phyloP scores from a whole-genome alignment of 2,113 vertebrate species.

The Pterocles orientalis region DNA sequence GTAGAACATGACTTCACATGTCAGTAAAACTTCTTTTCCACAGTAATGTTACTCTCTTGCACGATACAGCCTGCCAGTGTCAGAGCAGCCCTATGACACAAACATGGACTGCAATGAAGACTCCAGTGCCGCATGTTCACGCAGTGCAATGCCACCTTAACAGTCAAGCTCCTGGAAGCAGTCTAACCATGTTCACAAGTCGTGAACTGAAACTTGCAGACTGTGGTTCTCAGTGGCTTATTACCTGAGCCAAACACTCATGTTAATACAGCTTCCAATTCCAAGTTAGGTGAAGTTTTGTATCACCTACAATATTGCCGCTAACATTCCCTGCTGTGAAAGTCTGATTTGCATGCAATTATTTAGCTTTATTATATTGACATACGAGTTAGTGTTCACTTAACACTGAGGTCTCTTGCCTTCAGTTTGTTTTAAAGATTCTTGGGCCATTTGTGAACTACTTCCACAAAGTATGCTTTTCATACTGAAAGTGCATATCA shows the following conservation, averaged over 20 bases:
- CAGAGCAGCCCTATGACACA: not conserved
- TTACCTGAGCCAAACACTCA: not conserved
- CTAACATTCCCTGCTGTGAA: not conserved
- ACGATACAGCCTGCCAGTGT: not conserved
- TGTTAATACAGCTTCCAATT: not conserved
- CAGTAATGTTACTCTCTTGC: not conserved
- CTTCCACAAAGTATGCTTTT: not conserved
- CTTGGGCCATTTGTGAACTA: not conserved
- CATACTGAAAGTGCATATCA: not conserved
- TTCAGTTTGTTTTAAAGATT: not conserved
- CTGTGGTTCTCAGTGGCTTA: not conserved
- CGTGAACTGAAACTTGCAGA: not conserved
- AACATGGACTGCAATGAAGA: accelerated
- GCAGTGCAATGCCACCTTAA: no score
- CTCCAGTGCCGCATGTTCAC: not conserved
- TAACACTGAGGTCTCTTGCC: not conserved
- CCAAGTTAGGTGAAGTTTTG: not conserved
- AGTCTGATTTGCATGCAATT: not conserved
- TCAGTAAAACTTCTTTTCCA: not conserved
- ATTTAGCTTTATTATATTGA: not conserved
- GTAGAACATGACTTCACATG: accelerated
- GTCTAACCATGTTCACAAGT: not conserved
- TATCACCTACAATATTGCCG: not conserved
- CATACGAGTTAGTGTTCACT: not conserved
- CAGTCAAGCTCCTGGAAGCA: not conserved